Evolutionary conservation across 2,888 invertebrate genomes (phyloP), one percentile per base, ranked within the genome.

Genomic region (Lasioglossum marginatum): DNA sequence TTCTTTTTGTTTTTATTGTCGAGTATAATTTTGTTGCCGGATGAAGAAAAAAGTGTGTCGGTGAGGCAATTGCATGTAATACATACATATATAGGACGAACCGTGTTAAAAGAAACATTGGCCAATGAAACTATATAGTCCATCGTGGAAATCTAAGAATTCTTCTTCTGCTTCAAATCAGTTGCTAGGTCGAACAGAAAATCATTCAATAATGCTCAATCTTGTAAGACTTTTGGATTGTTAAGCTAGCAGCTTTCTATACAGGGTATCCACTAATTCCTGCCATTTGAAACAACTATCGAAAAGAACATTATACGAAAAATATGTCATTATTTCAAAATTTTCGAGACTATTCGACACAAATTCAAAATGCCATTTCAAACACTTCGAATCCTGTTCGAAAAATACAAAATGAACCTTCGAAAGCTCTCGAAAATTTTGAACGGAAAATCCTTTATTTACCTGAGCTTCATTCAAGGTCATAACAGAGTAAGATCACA

Each of bases 1-100:
- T 43, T 43, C 43, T 19, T 19, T 63, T 83, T 93, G 92, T 90
- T 92, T 91, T 92, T 92, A 91, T 92, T 92, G 90, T 89, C 89
- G 83, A 57, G 57, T 84, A 31, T 91, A 88, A 87, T 82, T 77
- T 70, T 82, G 79, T 71, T 79, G 82, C 82, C 79, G 78, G 82
- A 79, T 43, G 12, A 3, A 43, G 12, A n/a, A 1, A 19, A 10
- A 57, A 37, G 71, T 72, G 37, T 79, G 86, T 85, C 86, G 85
- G 85, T 85, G 86, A 91, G 91, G 88, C 88, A 71, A 57, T 87
- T 86, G 86, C 87, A 85, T 83, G 83, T 88, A 87, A 43, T 3
- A 19, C 19, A 63, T 87, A 87, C 83, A 83, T 88, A 88, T 57
- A n/a, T 57, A 12, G 86, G 40, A 40, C 40, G 40, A 70, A 70